A percentile compares a stretch with the other conserved stretches of the same genome.
Conservation (phyloP, 1,140 invertebrate species). For the Drosophila parabipectinata region DNA sequence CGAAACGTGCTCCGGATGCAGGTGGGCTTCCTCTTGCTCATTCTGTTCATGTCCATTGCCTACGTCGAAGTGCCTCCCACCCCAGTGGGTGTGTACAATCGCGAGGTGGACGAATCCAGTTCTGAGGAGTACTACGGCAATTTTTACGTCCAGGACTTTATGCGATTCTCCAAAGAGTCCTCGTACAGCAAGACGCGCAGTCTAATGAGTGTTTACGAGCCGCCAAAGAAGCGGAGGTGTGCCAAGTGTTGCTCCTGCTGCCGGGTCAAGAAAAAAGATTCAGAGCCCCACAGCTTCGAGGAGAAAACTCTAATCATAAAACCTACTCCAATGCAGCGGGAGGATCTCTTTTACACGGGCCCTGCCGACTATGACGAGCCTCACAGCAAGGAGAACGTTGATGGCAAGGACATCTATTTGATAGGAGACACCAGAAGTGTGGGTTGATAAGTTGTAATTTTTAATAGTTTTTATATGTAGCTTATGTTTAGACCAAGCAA, state of each 20-base stretch:
- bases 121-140: constrained; percentile 71
- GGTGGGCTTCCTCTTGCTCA: constrained; percentile 27
- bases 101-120: constrained; percentile 13
- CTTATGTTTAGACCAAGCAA: constrained; percentile 34
- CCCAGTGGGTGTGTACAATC: constrained; percentile 41
- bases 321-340: constrained; percentile 57
- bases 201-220: constrained; percentile 35
- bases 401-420: constrained; percentile 58
- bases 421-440: constrained; percentile 47
- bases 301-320: constrained; percentile 49
- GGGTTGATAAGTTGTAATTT: background rate
- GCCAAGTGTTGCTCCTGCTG: constrained; percentile 6
- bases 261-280: fast-evolving
- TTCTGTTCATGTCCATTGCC: constrained; percentile 45
- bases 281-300: background rate
- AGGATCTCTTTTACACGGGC: constrained; percentile 77
- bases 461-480: background rate
- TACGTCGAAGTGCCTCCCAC: constrained; percentile 64
- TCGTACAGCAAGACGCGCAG: background rate
- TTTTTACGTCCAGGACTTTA: constrained; percentile 65
- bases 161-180: background rate
- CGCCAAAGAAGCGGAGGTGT: background rate
- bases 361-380: constrained; percentile 47
- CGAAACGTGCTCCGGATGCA: constrained; percentile 57
- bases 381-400: constrained; percentile 41